These are phyloP conservation scores for Pithys albifrons DNA, from an alignment of 2,113 vertebrate species.

Conservation along the genomic window DNA sequence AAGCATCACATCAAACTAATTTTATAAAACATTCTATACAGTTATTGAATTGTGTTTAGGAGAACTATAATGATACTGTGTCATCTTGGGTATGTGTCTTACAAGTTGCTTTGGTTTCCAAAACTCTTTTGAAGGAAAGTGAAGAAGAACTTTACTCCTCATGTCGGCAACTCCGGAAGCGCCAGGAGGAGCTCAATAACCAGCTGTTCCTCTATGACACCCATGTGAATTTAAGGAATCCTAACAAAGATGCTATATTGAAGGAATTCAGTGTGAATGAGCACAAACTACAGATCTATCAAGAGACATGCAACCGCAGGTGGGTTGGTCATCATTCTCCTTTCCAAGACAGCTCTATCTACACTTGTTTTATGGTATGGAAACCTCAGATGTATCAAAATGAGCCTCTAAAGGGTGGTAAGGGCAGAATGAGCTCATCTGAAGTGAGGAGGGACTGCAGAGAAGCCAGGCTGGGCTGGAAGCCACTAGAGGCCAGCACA, in stretches of 20 bases:
- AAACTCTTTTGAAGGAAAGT: constrained; percentile 73
- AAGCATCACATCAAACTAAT: not conserved
- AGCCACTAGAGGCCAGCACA: constrained; percentile 58
- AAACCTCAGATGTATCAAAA: not conserved
- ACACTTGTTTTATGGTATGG: not conserved
- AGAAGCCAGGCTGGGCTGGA: not conserved
- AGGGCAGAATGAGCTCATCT: not conserved
- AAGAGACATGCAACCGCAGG: constrained; percentile 83
- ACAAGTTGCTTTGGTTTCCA: not conserved
- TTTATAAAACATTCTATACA: not conserved
- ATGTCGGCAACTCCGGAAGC: constrained; percentile 84
- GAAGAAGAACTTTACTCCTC: constrained; percentile 95
- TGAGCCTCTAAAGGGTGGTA: not conserved
- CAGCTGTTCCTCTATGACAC: constrained; percentile 88
- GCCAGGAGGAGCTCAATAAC: constrained; percentile 80
- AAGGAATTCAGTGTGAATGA: constrained; percentile 83
- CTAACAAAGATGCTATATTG: constrained; percentile 76
- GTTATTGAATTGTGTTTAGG: not conserved
- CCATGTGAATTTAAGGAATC: constrained; percentile 78
- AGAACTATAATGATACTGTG: not conserved
- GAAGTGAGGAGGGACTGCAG: not conserved
- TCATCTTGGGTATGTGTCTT: not conserved
- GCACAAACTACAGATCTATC: constrained; percentile 76
- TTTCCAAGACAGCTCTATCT: not conserved
- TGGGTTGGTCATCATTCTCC: constrained; percentile 15